phyloP scores from a whole-genome alignment of 2,888 invertebrate genomes.

The Allophyes oxyacanthae region DNA sequence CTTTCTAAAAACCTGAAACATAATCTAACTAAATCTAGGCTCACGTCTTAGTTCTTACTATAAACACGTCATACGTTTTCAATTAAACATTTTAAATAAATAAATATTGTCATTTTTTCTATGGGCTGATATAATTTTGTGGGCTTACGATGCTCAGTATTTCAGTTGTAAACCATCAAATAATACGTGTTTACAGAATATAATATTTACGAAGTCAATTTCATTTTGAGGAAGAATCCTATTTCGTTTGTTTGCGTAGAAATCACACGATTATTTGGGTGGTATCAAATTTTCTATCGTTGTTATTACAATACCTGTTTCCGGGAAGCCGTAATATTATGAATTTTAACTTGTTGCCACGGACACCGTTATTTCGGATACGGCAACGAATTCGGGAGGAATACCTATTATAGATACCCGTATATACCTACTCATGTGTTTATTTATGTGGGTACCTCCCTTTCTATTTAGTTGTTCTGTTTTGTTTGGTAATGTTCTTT shows the following conservation, averaged over 20 bases:
- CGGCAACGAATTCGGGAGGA: constrained; percentile 19
- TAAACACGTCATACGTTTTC: constrained; percentile 40
- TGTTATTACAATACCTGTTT: constrained; percentile 48
- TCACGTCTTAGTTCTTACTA: background rate
- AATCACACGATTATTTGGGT: constrained; percentile 54
- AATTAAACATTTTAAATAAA: constrained; percentile 48
- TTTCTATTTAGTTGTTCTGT: constrained; percentile 16
- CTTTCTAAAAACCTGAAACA: no score
- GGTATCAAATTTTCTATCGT: constrained; percentile 53
- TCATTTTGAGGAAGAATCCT: constrained; percentile 48
- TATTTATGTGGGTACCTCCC: constrained; percentile 1
- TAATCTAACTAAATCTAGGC: no score
- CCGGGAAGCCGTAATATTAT: constrained; percentile 44
- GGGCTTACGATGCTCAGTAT: constrained; percentile 34
- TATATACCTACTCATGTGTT: background rate
- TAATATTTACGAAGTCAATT: constrained; percentile 59
- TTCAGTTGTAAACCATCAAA: constrained; percentile 8
- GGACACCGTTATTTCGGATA: constrained; percentile 29
- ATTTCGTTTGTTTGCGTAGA: constrained; percentile 55
- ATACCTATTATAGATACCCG: constrained; percentile 16
- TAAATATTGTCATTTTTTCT: constrained; percentile 49
- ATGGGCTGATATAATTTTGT: constrained; percentile 42
- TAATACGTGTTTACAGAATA: constrained; percentile 45
- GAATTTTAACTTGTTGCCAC: constrained; percentile 42
- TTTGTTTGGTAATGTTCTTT: no score